Evolutionary conservation across 1,140 invertebrate genomes (phyloP), one percentile per base, ranked within the genome.

Genomic region (Nasonia vitripennis): DNA sequence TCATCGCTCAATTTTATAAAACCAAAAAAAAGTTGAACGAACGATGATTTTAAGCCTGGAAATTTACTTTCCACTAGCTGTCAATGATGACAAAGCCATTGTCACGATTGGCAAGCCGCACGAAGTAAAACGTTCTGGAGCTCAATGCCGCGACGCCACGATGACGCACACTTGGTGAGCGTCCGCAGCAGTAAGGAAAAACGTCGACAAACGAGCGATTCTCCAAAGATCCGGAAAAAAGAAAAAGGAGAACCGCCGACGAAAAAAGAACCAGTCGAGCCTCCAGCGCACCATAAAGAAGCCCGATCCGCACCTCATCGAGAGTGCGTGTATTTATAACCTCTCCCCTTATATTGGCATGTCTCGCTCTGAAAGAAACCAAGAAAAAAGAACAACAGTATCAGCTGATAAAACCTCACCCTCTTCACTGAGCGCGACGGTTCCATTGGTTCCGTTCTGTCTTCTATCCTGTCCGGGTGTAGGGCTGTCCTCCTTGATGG

Each of bases 401-500:
- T 37, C 14, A 67, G 17, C 55, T 67, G 67, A 23, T 6, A 48
- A 45, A 48, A 4, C 1, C 14, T 84, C 90, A 94, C 94, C 94
- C 93, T 95, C 94, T 0, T 86, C 90, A 87, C 94, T 95, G 17
- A 94, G 87, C 20, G 91, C 86, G 14, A 80, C 88, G 12, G 68
- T 84, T 34, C 92, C 91, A 78, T 93, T 94, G 88, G 92, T 94
- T 84, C 92, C 93, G 81, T 93, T 93, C 27, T 23, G 73, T 4
- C 86, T 87, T 6, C 86, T 88, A n/a, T 77, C 86, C 31, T 90
- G 89, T 51, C 89, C 89, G 92, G 91, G 70, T 84, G 94, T 94
- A 67, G 94, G 95, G 82, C 92, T 94, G 89, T 93, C 94, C 87
- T 94, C 94, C 82, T 92, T 91, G 34, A 37, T 37, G n/a, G 86